These are phyloP conservation scores for Sciaenops ocellatus DNA, from an alignment of 2,797 vertebrate genomes.

Conservation along the genomic window DNA sequence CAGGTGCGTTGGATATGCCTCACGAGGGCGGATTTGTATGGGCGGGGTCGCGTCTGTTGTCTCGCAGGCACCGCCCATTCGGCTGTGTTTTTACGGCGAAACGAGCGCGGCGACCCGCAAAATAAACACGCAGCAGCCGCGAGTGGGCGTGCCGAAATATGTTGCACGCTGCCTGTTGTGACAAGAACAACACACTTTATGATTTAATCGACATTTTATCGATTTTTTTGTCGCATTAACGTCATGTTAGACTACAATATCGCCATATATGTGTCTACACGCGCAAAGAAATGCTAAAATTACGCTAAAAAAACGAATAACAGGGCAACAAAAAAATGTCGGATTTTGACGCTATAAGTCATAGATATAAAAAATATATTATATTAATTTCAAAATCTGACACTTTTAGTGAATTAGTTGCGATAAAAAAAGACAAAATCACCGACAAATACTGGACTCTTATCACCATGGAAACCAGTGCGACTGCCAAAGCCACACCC, in stretches of 20 bases:
- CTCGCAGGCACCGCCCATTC: slow-evolving; percentile 25
- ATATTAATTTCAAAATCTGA: not conserved
- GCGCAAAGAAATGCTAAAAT: too few species aligned
- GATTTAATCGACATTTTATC: not conserved
- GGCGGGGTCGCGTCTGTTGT: slow-evolving; percentile 45
- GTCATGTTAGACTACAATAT: not conserved
- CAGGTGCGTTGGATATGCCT: slow-evolving; percentile 45
- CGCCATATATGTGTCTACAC: too few species aligned
- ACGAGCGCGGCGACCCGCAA: slow-evolving; percentile 33
- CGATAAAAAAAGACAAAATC: not conserved
- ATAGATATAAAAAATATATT: not conserved
- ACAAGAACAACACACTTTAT: slow-evolving; percentile 27
- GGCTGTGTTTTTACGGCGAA: rapidly evolving
- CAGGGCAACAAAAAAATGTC: not conserved
- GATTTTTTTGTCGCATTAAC: not conserved
- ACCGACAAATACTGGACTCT: not conserved
- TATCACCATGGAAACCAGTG: slow-evolving; percentile 60
- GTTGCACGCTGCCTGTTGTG: slow-evolving; percentile 50
- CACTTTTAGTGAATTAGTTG: not conserved
- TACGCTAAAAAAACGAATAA: not conserved
- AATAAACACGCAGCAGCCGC: slow-evolving; percentile 55
- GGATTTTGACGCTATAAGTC: not conserved
- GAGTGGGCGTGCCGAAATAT: slow-evolving; percentile 73
- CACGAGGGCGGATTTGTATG: not conserved
- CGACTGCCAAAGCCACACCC: slow-evolving; percentile 24